Evolutionary conservation across 2,888 invertebrate species (phyloP), one percentile per base, ranked within the genome.

Genomic region (Ametastegia equiseti): DNA sequence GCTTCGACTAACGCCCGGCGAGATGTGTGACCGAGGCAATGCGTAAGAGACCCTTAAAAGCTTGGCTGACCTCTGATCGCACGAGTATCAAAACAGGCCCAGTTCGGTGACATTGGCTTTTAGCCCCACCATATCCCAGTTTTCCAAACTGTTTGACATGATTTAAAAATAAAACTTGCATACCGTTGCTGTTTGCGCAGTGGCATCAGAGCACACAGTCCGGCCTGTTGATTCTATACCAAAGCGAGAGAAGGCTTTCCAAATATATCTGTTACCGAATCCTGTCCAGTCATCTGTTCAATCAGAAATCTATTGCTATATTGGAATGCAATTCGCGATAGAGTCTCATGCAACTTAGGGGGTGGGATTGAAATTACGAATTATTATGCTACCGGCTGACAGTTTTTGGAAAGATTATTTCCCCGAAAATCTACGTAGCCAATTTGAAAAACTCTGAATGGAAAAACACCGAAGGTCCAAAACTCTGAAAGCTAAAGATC

Each of bases 1-100:
- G 54, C 30, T 30, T 75, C 75, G 75, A 75, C 75, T 54, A 54
- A 75, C 33, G 13, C 19, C 75, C n/a, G 13, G 36, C 11, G 33
- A 30, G 71, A 47, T 71, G 27, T 71, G 47, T 27, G 71, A 71
- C 23, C 45, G 71, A 9, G n/a, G 23, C 47, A 67, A 39, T 27
- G 27, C n/a, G n/a, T n/a, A n/a, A n/a, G n/a, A 47, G 71, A 71
- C 71, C 71, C 71, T 30, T 71, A 47, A 71, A 71, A 71, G 30
- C 45, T 71, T 27, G 30, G 33, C 19, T 75, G 75, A 75, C 75
- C 50, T 75, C 50, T 75, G 75, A 54, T 54, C 75, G 33, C 75
- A 45, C 45, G 30, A 71, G 47, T 30, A 71, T 5, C 45, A 13
- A 47, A 71, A 71, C 47, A 54, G 73, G 71, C 71, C 71, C 71